phyloP scores from a whole-genome alignment of 2,797 vertebrate species.

The Myiotriccus ornatus region DNA sequence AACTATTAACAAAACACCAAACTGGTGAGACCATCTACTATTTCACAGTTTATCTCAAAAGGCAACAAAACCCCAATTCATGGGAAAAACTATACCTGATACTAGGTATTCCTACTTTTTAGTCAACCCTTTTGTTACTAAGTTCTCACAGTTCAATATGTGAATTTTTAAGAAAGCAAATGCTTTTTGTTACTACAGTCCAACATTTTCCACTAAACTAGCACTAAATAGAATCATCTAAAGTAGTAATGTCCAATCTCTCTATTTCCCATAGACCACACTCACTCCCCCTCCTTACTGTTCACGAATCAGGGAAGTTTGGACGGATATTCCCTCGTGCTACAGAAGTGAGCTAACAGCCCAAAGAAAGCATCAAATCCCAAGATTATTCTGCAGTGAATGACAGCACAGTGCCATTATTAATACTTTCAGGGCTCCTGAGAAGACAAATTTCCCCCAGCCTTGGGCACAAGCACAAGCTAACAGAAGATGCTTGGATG shows the following conservation, averaged over 20 bases:
- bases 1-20: not conserved
- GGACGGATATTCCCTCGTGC: not conserved
- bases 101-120: not conserved
- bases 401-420: not conserved
- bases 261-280: not conserved
- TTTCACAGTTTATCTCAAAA: not conserved
- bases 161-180: not conserved
- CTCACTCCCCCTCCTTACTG: not conserved
- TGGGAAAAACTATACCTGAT: not conserved
- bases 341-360: not conserved
- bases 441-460: not conserved
- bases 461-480: not conserved
- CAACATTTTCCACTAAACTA: not conserved
- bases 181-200: not conserved
- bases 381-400: not conserved
- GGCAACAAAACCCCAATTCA: not conserved
- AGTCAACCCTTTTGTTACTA: not conserved
- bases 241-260: not conserved
- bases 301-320: not conserved
- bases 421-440: not conserved
- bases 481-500: not conserved
- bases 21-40: not conserved
- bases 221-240: not conserved
- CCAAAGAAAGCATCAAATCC: not conserved
- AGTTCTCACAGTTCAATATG: not conserved